Percentiles rank a stretch among this genome's conserved stretches.
Evolutionary conservation across 2,113 vertebrate species (phyloP).

Genomic region (Cromileptes altivelis): DNA sequence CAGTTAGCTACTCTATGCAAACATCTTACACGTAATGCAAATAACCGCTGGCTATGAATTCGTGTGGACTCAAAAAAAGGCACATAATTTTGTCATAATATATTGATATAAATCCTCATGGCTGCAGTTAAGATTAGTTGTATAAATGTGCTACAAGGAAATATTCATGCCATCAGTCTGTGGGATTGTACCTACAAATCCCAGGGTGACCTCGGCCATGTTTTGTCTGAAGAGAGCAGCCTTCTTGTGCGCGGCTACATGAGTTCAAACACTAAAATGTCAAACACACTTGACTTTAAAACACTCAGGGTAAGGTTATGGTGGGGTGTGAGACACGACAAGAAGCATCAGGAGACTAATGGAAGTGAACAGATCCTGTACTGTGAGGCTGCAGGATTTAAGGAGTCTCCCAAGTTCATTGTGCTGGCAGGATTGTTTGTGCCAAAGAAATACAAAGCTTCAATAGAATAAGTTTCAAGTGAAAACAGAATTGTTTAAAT

Average conservation of each 20-base stretch:
- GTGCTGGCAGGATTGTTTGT: neutral
- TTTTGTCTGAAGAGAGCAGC: conserved; percentile 32
- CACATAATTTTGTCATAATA: conserved; percentile 63
- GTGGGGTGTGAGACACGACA: conserved; percentile 2
- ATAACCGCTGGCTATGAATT: conserved; percentile 66
- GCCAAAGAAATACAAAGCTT: conserved; percentile 8
- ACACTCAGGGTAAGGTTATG: neutral
- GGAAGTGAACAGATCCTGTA: neutral
- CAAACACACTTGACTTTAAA: conserved; percentile 70
- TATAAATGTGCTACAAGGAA: conserved; percentile 35
- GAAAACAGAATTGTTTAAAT: conserved; percentile 37
- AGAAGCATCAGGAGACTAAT: conserved; percentile 27
- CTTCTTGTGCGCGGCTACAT: conserved; percentile 40
- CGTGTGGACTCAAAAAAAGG: conserved; percentile 60
- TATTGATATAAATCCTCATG: conserved; percentile 60
- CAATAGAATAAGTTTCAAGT: conserved; percentile 6
- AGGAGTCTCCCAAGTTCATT: conserved; percentile 29
- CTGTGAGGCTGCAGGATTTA: conserved; percentile 3
- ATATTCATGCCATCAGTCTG: conserved; percentile 52
- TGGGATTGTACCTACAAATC: conserved; percentile 53
- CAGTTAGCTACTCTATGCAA: conserved; percentile 55
- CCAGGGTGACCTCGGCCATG: conserved; percentile 35
- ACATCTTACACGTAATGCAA: conserved; percentile 62
- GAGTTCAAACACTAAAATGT: conserved; percentile 56
- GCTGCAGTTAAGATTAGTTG: conserved; percentile 36